A percentile compares a stretch with the other conserved stretches of the same genome.
These are phyloP conservation scores for Martes martes DNA, from an alignment of 2,113 vertebrate species.

Conservation along the genomic window DNA sequence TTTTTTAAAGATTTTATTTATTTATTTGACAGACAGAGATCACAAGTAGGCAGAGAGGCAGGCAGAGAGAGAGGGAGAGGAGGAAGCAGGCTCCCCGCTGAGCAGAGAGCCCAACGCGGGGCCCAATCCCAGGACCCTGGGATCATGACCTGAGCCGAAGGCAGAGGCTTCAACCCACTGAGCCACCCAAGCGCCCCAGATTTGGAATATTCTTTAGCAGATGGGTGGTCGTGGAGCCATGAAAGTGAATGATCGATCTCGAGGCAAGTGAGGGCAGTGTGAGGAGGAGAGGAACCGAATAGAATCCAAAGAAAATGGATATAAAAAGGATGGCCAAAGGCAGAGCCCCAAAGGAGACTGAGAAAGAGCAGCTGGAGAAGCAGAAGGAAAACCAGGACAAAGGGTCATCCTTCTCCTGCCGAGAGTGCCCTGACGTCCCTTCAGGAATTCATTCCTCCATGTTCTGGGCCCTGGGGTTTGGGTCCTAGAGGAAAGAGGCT, in stretches of 20 bases:
- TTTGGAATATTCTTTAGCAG: constrained; percentile 10
- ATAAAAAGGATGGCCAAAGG: background rate
- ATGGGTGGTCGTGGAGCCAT: background rate
- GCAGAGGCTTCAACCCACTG: too few species aligned
- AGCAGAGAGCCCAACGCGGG: too few species aligned
- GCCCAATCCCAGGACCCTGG: too few species aligned
- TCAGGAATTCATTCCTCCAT: background rate
- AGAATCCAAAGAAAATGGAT: background rate
- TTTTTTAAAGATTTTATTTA: too few species aligned
- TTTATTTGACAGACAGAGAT: too few species aligned
- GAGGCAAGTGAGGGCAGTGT: constrained; percentile 11
- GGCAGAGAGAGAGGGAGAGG: too few species aligned
- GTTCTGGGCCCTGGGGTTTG: background rate
- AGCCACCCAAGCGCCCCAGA: too few species aligned
- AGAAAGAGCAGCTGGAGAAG: background rate
- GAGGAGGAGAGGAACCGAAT: constrained; percentile 26
- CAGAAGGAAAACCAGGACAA: background rate
- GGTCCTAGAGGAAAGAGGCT: background rate
- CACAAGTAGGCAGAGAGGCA: too few species aligned
- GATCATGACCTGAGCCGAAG: too few species aligned
- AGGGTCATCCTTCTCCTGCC: background rate
- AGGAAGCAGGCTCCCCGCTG: too few species aligned
- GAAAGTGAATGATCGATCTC: background rate
- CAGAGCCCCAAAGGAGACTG: background rate
- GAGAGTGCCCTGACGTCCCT: background rate